Evolutionary conservation across 2,888 invertebrate species (phyloP).

Genomic region (Leptinotarsa peninsularis): DNA sequence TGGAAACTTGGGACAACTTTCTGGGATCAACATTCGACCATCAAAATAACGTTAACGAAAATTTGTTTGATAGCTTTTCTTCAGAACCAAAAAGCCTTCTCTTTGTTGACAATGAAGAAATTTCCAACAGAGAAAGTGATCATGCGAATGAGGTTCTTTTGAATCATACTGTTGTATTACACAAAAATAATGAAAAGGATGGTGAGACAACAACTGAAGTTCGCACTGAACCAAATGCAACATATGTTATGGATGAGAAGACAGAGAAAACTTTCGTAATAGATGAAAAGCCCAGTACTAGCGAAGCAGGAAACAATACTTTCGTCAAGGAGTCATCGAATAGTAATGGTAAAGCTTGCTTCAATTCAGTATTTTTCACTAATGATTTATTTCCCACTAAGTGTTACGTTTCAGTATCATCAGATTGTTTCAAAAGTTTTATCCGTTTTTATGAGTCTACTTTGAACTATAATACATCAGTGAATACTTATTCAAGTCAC

Average conservation of each 20-base stretch:
- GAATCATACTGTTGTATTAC: constrained; percentile 13
- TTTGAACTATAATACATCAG: no score
- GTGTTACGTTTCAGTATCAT: no score
- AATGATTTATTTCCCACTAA: background rate
- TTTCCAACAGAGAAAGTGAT: constrained; percentile 23
- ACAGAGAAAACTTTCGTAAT: constrained; percentile 19
- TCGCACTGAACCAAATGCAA: constrained; percentile 5
- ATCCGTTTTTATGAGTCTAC: no score
- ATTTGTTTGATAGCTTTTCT: constrained; percentile 58
- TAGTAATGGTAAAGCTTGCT: background rate
- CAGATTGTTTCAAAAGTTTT: no score
- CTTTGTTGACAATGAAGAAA: constrained; percentile 53
- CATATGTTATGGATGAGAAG: constrained; percentile 21
- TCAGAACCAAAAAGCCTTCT: constrained; percentile 61
- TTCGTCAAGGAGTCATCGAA: constrained; percentile 13
- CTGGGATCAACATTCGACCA: constrained; percentile 62
- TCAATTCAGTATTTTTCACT: background rate
- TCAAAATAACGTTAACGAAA: constrained; percentile 52
- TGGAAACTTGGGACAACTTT: constrained; percentile 66
- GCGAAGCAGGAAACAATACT: constrained; percentile 12
- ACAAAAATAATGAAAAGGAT: background rate
- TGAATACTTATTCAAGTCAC: no score
- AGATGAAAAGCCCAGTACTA: constrained; percentile 12
- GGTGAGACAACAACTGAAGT: background rate
- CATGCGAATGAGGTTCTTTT: background rate